Base-by-base conservation (phyloP, 1,140 invertebrate species). In the Holcopasites calliopsidis region DNA sequence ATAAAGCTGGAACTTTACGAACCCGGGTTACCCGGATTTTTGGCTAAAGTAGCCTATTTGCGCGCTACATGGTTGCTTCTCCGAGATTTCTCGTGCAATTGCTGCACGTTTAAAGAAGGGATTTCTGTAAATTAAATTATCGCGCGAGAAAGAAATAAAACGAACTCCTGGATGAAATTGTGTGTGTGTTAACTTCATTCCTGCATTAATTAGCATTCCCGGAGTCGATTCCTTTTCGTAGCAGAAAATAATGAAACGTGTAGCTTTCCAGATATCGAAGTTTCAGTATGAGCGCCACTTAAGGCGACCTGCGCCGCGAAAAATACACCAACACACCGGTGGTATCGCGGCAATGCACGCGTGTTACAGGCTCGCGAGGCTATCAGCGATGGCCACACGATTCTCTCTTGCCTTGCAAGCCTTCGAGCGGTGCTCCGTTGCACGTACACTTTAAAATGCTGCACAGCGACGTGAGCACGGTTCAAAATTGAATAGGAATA, bases 231-330 rank as follows among this genome's bases (percentile, higher is more conserved):
- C 44, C n/a, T n/a, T 4, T 47, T 47, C 44, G 11, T 3, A 3
- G 16, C 11, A 18, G 44, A 47, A 18, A 18, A 47, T 18, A 47
- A 13, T n/a, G 16, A 47, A 8, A 3, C 44, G 16, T 18, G 16
- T 47, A 47, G 10, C 26, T 31, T 16, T 7, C 3, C 6, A 31
- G 35, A 8, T 16, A 38, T 31, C 8, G 31, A 40, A 44, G 10
- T 16, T 23, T 35, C 72, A 40, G 40, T 74, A 57, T 68, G 62
- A 65, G 52, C 42, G 62, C 13, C 38, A 38, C 72, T 74, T 73
- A 54, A 73, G 8, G n/a, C 70, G 70, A 73, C 26, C 70, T n/a
- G 49, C 16, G 16, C 70, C 16, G 21, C n/a, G 60, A 73, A 65
- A 64, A 65, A 44, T 65, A 28, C 31, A n/a, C 42, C 3, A 16